These are phyloP conservation scores for Drosophila nikananu DNA, from an alignment of 1,140 invertebrate genomes.

Conservation along the genomic window DNA sequence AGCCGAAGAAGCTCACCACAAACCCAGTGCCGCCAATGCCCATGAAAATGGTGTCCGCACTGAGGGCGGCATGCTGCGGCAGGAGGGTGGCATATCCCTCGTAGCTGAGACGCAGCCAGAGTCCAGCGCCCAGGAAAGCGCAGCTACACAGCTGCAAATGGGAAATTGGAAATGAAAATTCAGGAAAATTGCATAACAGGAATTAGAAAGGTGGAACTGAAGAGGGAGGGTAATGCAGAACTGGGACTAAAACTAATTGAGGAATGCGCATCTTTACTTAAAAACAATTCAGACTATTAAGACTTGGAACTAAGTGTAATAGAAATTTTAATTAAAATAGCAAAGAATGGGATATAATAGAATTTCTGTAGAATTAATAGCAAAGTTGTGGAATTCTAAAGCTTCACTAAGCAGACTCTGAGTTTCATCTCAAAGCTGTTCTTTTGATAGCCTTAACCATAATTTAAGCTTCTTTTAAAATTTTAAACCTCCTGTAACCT, in stretches of 20 bases:
- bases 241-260: slow-evolving; percentile 10
- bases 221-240: neutral
- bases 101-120: slow-evolving; percentile 90
- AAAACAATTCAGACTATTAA: neutral
- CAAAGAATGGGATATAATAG: too few species aligned
- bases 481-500: too few species aligned
- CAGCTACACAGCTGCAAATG: slow-evolving; percentile 89
- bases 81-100: slow-evolving; percentile 90
- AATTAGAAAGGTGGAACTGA: slow-evolving; percentile 6
- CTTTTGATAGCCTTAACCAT: too few species aligned
- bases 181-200: neutral
- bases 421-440: too few species aligned
- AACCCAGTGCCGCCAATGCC: slow-evolving; percentile 89
- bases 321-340: neutral
- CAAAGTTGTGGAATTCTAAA: too few species aligned
- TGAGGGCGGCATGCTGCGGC: slow-evolving; percentile 89
- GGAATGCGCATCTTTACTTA: neutral
- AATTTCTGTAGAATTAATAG: too few species aligned
- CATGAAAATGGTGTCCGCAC: slow-evolving; percentile 90
- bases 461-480: too few species aligned
- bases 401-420: too few species aligned
- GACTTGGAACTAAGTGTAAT: neutral
- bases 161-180: neutral
- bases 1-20: slow-evolving; percentile 91
- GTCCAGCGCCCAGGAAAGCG: slow-evolving; percentile 90